These are phyloP conservation scores for Trinectes maculatus DNA, from an alignment of 2,113 vertebrate genomes.

Conservation along the genomic window DNA sequence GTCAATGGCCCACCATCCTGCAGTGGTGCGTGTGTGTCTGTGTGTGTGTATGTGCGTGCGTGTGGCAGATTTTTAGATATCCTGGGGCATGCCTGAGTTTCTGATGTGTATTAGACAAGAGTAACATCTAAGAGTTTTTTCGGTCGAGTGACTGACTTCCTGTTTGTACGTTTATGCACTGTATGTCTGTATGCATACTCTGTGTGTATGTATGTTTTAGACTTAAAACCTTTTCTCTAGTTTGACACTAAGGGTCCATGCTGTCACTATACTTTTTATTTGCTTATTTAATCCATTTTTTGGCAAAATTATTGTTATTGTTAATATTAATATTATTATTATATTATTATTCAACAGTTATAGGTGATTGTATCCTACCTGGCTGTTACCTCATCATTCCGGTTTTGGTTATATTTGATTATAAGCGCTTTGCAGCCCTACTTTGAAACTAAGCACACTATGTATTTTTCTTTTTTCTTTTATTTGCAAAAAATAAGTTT, in stretches of 20 bases:
- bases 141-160: constrained; percentile 81
- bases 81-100: constrained; percentile 66
- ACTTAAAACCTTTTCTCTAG: constrained; percentile 65
- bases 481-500: constrained; percentile 80
- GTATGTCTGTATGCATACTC: constrained; percentile 64
- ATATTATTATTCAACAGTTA: constrained; percentile 36
- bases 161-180: constrained; percentile 82
- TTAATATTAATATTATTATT: constrained; percentile 51
- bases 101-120: constrained; percentile 67
- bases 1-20: constrained; percentile 36
- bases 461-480: constrained; percentile 58
- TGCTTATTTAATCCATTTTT: constrained; percentile 48
- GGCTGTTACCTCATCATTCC: constrained; percentile 90
- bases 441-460: constrained; percentile 64
- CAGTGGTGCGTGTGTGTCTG: constrained; percentile 21
- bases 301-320: constrained; percentile 41
- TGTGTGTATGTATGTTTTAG: constrained; percentile 56
- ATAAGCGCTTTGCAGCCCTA: constrained; percentile 54
- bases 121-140: constrained; percentile 47
- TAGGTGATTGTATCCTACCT: constrained; percentile 76
- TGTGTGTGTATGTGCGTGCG: constrained; percentile 51
- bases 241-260: constrained; percentile 77
- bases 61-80: constrained; percentile 32
- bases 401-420: constrained; percentile 61
- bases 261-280: constrained; percentile 63